These are phyloP conservation scores for Alca torda DNA, from an alignment of 2,797 vertebrate species.

Conservation along the genomic window DNA sequence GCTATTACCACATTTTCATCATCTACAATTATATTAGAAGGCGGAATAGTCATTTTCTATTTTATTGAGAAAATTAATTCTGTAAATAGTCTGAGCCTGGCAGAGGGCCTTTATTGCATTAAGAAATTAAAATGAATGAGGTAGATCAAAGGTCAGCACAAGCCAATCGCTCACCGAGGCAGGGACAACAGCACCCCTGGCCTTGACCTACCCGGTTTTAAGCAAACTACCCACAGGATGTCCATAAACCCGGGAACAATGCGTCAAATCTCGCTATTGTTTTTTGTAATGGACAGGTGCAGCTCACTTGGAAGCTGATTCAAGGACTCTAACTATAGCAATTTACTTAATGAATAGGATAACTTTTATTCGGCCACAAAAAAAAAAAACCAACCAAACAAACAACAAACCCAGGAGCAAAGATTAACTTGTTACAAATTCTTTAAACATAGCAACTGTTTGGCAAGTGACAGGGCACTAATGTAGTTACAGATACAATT, in stretches of 20 bases:
- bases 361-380: not conserved
- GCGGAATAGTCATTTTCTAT: not conserved
- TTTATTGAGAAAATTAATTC: not conserved
- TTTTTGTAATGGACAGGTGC: conserved; percentile 33
- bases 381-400: not conserved
- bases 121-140: not conserved
- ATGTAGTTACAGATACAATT: not conserved
- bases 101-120: not conserved
- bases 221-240: conserved; percentile 39
- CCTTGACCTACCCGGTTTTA: conserved; percentile 17
- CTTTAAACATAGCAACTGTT: not conserved
- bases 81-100: not conserved
- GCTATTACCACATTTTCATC: not conserved
- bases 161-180: not conserved
- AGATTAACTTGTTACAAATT: not conserved
- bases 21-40: not conserved
- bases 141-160: not conserved
- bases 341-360: not conserved
- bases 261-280: conserved; percentile 23
- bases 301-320: conserved; percentile 8
- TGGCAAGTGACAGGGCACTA: not conserved
- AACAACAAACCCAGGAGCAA: not conserved
- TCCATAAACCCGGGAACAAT: conserved; percentile 44
- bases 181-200: not conserved
- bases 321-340: not conserved